phyloP scores from a whole-genome alignment of 2,888 invertebrate species.

The Coremacera marginata region DNA sequence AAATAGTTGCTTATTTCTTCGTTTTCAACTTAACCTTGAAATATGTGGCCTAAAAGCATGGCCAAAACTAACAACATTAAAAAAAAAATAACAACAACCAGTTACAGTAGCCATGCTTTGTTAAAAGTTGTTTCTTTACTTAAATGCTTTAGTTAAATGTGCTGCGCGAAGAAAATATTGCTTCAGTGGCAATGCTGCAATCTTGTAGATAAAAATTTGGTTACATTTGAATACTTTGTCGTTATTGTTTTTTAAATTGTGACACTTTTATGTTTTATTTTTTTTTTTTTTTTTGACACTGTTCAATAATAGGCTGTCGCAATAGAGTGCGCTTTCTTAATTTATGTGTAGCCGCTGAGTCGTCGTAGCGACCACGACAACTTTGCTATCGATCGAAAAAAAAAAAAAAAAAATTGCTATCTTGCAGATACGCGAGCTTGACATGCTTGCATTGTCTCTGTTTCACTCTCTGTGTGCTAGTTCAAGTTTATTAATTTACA shows the following conservation, averaged over 20 bases:
- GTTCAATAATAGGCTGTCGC: background rate
- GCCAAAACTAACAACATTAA: conserved; percentile 34
- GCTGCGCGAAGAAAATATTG: background rate
- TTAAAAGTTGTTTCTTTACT: too few relatives aligned
- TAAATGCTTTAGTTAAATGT: background rate
- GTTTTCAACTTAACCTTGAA: conserved; percentile 34
- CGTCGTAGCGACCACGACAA: too few relatives aligned
- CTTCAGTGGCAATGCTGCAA: conserved; percentile 9
- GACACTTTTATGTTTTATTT: background rate
- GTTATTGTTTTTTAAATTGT: background rate
- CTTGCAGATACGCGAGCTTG: too few relatives aligned
- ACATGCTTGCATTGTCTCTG: too few relatives aligned
- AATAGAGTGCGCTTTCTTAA: background rate
- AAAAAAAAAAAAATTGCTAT: too few relatives aligned
- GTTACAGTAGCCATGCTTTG: background rate
- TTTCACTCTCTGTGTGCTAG: too few relatives aligned
- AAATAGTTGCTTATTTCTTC: background rate
- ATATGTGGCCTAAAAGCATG: conserved; percentile 6
- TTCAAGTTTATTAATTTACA: too few relatives aligned
- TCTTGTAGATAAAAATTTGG: conserved; percentile 27
- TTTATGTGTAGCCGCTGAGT: too few relatives aligned
- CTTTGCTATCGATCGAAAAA: too few relatives aligned
- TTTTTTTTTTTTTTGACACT: background rate
- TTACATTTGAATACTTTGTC: background rate
- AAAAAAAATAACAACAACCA: background rate